Evolutionary conservation across 1,140 invertebrate genomes (phyloP).

Genomic region (Helicoverpa armigera): DNA sequence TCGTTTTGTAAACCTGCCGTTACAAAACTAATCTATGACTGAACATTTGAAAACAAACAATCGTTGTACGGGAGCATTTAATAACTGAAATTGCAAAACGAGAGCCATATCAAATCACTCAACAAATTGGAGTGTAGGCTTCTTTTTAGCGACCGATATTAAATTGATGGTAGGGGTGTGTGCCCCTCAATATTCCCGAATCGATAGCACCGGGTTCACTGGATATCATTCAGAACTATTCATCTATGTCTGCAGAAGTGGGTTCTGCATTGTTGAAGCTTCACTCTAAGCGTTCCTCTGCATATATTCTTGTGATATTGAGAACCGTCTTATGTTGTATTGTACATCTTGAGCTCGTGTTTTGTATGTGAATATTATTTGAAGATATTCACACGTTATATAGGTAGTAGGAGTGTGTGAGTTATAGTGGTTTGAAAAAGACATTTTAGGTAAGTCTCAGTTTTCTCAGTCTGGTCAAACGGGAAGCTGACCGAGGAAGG

Average conservation of each 20-base stretch:
- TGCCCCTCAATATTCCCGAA: constrained; percentile 10
- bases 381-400: no score
- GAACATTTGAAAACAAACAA: not conserved
- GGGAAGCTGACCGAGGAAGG: no score
- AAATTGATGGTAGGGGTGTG: not conserved
- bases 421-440: no score
- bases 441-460: no score
- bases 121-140: constrained; percentile 5
- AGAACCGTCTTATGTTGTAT: no score
- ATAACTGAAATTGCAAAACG: not conserved
- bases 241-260: constrained; percentile 6
- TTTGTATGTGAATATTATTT: no score
- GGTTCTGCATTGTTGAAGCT: not conserved
- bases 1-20: no score
- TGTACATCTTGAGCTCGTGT: no score
- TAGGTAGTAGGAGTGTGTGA: no score
- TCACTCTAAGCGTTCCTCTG: not conserved
- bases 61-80: not conserved
- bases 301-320: no score
- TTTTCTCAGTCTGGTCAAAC: no score
- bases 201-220: constrained; percentile 3
- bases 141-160: constrained; percentile 6
- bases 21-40: not conserved
- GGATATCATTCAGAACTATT: constrained; percentile 2
- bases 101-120: constrained; percentile 6